Conservation (phyloP, 2,797 vertebrate species). For the Hemitrygon akajei region DNA sequence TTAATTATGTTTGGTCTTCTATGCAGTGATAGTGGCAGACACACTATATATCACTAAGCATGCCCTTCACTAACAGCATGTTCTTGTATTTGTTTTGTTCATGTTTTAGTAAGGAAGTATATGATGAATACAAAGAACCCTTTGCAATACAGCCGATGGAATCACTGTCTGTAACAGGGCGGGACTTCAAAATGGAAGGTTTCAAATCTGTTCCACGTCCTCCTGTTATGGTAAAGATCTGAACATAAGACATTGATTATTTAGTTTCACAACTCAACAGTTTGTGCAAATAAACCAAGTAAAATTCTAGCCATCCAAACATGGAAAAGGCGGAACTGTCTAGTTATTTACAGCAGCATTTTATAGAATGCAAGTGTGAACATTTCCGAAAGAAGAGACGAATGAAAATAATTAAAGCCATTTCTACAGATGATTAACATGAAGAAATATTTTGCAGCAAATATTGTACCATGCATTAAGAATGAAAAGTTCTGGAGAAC, state of each 20-base stretch:
- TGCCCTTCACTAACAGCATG: not conserved
- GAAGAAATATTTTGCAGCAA: not conserved
- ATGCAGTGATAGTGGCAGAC: conserved; percentile 4
- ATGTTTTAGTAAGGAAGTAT: conserved; percentile 51
- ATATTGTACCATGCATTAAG: not conserved
- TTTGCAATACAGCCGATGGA: conserved; percentile 41
- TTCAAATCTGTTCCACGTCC: conserved; percentile 48
- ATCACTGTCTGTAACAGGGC: conserved; percentile 51
- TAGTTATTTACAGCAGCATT: not conserved
- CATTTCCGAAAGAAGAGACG: not conserved
- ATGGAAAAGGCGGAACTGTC: conserved; percentile 33
- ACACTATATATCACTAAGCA: not conserved
- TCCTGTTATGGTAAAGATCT: conserved; percentile 45
- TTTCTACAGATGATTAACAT: not conserved
- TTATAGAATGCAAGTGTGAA: not conserved
- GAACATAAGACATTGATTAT: conserved; percentile 27
- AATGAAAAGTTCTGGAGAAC: not conserved
- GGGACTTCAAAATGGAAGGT: conserved; percentile 52
- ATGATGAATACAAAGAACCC: conserved; percentile 42
- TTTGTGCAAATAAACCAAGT: conserved; percentile 33
- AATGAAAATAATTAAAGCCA: not conserved
- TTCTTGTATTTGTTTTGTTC: not conserved
- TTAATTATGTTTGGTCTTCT: conserved; percentile 31
- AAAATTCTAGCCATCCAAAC: conserved; percentile 17
- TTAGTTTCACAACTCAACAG: conserved; percentile 34